Conservation (phyloP, 2,113 vertebrate species). For the Proterorhinus semilunaris region DNA sequence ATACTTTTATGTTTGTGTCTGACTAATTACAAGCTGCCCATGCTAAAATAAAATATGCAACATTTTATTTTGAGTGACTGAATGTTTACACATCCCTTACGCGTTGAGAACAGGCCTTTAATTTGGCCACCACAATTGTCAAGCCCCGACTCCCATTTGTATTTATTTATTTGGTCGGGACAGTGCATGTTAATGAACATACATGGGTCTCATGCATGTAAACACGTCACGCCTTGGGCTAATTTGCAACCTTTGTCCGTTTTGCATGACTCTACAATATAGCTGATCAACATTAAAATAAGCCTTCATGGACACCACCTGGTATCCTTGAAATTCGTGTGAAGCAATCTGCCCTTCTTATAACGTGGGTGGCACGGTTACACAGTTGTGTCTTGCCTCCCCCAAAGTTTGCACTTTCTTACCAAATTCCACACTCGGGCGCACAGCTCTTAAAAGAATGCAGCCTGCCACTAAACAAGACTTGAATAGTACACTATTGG, state of each 20-base stretch:
- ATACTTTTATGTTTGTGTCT: neutral
- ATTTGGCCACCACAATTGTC: conserved; percentile 35
- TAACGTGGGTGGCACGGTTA: conserved; percentile 47
- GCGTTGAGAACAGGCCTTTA: conserved; percentile 30
- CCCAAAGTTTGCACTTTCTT: conserved; percentile 40
- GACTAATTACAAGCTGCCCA: conserved; percentile 41
- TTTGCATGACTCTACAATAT: no score
- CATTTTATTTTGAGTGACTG: conserved; percentile 26
- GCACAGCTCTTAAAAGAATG: neutral
- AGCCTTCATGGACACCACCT: no score
- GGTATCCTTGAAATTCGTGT: no score
- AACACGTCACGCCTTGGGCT: no score
- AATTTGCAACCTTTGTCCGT: neutral
- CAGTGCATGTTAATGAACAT: no score
- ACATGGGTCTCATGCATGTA: no score
- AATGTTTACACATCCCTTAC: conserved; percentile 21
- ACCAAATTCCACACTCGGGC: conserved; percentile 26
- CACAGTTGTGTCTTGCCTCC: conserved; percentile 26
- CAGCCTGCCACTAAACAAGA: no score
- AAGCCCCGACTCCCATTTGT: conserved; percentile 23
- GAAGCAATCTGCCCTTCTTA: no score
- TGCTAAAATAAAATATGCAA: conserved; percentile 35
- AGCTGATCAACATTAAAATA: no score
- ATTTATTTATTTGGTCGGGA: neutral
- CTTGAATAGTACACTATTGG: no score